Evolutionary conservation across 2,113 vertebrate species (phyloP).

Genomic region (Lepus americanus): DNA sequence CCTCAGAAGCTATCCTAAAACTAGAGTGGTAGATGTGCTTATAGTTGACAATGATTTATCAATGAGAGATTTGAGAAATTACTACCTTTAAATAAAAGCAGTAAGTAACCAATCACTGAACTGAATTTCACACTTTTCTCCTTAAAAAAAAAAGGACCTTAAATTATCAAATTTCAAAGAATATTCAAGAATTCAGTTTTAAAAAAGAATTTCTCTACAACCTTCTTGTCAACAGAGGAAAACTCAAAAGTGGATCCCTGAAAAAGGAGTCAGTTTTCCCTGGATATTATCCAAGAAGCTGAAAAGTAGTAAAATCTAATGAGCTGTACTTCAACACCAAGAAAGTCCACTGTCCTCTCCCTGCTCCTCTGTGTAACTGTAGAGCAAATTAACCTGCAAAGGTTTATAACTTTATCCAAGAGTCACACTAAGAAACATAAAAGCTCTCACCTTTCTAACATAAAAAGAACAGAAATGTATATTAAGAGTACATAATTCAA

Average conservation of each 20-base stretch:
- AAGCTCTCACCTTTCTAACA: constrained; percentile 16
- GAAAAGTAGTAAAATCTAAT: constrained; percentile 65
- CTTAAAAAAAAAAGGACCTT: background rate
- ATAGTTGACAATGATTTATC: constrained; percentile 7
- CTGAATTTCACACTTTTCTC: background rate
- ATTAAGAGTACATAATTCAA: background rate
- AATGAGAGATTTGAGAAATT: background rate
- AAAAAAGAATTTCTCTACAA: constrained; percentile 35
- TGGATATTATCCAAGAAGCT: constrained; percentile 73
- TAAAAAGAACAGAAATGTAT: background rate
- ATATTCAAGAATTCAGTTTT: constrained; percentile 19
- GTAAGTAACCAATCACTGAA: background rate
- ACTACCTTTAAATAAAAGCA: constrained; percentile 59
- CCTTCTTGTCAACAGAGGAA: constrained; percentile 23
- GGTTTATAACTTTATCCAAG: constrained; percentile 18
- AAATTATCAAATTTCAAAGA: constrained; percentile 32
- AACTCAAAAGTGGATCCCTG: constrained; percentile 77
- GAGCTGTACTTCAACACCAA: constrained; percentile 33
- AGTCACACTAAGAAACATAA: background rate
- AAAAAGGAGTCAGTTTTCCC: constrained; percentile 79
- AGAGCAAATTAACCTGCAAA: constrained; percentile 66
- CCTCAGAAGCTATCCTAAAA: background rate
- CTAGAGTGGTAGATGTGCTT: background rate
- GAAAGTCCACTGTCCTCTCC: constrained; percentile 60
- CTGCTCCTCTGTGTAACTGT: constrained; percentile 58